phyloP scores from a whole-genome alignment of 2,888 invertebrate genomes.

The Oscheius myriophilus region DNA sequence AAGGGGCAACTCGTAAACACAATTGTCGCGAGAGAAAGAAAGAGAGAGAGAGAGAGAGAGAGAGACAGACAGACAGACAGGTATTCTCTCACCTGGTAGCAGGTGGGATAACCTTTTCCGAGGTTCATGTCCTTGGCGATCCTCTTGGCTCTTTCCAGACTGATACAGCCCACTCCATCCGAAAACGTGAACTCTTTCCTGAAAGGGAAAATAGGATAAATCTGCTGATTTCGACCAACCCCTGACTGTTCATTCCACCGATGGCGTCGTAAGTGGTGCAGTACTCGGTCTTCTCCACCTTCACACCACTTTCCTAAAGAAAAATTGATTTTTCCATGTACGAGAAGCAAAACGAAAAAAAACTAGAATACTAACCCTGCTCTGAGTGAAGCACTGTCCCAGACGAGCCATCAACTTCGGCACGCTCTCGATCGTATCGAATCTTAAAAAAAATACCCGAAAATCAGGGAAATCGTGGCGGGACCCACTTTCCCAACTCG shows the following conservation, averaged over 20 bases:
- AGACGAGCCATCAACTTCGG: conserved; percentile 72
- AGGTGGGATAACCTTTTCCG: conserved; percentile 54
- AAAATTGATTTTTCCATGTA: background rate
- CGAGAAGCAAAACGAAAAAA: background rate
- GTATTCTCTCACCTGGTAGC: conserved; percentile 55
- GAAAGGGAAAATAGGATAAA: background rate
- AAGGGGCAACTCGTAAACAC: too few species aligned
- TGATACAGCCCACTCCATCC: conserved; percentile 68
- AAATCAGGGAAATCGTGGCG: background rate
- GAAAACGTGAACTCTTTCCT: conserved; percentile 52
- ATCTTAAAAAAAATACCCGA: conserved; percentile 49
- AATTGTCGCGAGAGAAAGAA: background rate
- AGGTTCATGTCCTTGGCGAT: conserved; percentile 22
- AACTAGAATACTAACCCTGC: conserved; percentile 11
- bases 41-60: background rate
- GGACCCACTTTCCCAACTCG: conserved; percentile 35
- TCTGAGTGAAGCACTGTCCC: conserved; percentile 71
- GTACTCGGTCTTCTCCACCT: conserved; percentile 34
- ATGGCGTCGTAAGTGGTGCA: conserved; percentile 42
- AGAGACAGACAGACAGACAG: too few species aligned
- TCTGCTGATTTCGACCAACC: background rate
- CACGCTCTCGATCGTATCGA: conserved; percentile 60
- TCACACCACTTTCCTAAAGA: conserved; percentile 33
- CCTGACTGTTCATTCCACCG: conserved; percentile 30
- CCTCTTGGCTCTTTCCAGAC: conserved; percentile 47